Evolutionary conservation across 2,888 invertebrate species (phyloP).

Genomic region (Drosophila dives): DNA sequence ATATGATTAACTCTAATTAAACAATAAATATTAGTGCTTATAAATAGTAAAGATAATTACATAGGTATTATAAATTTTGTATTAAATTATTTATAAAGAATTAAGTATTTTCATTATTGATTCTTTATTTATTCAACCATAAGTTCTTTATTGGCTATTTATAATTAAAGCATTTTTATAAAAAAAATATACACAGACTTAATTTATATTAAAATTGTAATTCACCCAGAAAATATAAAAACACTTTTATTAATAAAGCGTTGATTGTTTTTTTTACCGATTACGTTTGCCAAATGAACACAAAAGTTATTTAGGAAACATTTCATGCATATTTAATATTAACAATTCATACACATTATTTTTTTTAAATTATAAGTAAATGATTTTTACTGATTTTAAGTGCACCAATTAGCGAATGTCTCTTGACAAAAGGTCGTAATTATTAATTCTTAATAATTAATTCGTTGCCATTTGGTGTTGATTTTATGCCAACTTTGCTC

Average conservation of each 20-base stretch:
- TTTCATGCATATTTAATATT: background rate
- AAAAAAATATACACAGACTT: background rate
- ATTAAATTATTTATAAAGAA: background rate
- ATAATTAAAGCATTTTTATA: background rate
- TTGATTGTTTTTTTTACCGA: background rate
- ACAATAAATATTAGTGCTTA: background rate
- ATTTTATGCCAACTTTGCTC: constrained; percentile 52
- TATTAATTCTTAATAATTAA: no score
- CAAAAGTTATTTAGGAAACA: background rate
- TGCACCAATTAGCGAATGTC: constrained; percentile 34
- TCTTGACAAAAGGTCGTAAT: constrained; percentile 4
- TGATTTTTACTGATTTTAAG: constrained; percentile 13
- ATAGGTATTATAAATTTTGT: background rate
- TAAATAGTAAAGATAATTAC: background rate
- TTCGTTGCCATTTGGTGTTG: constrained; percentile 47
- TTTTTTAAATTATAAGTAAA: background rate
- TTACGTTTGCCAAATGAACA: background rate
- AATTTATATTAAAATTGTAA: background rate
- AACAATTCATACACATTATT: background rate
- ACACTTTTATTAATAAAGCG: background rate
- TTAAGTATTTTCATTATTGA: background rate
- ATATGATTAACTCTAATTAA: background rate
- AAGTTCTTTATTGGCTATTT: background rate
- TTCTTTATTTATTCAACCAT: background rate
- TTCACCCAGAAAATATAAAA: background rate